phyloP scores from a whole-genome alignment of 2,797 vertebrate species.

The Lophura swinhoii region DNA sequence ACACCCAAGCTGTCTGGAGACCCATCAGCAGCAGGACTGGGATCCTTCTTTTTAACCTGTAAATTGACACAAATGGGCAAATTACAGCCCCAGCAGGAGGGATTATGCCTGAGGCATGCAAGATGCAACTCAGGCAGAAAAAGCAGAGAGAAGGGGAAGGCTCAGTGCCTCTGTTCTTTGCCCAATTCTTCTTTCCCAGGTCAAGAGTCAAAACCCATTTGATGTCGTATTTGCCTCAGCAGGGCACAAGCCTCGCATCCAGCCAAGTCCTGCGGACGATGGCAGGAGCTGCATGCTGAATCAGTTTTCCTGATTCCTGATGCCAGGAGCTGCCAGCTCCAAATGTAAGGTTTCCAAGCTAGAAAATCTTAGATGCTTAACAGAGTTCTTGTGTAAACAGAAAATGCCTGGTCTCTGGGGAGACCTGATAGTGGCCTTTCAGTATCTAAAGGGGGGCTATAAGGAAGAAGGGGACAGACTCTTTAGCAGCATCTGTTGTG shows the following conservation, averaged over 20 bases:
- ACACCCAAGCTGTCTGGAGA: constrained; percentile 39
- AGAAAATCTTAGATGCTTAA: constrained; percentile 23
- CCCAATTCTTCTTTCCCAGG: constrained; percentile 18
- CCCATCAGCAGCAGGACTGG: constrained; percentile 20
- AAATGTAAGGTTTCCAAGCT: constrained; percentile 28
- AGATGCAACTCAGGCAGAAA: background rate
- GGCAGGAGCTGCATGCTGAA: constrained; percentile 42
- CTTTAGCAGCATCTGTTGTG: too few species aligned
- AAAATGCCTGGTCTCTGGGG: background rate
- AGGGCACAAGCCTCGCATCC: background rate
- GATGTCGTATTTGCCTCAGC: background rate
- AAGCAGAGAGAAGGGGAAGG: background rate
- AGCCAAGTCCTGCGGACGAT: constrained; percentile 13
- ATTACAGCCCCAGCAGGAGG: constrained; percentile 39
- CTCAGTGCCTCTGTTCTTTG: background rate
- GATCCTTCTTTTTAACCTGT: constrained; percentile 60
- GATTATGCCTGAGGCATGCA: constrained; percentile 21
- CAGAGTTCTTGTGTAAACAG: background rate
- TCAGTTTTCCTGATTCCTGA: constrained; percentile 17
- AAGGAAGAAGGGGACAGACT: too few species aligned
- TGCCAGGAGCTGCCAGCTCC: constrained; percentile 30
- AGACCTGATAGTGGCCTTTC: too few species aligned
- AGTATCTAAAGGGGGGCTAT: too few species aligned
- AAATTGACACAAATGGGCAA: constrained; percentile 65
- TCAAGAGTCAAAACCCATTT: constrained; percentile 28